Conservation (phyloP, 2,888 invertebrate genomes). For the Dasysyrphus tricinctus region DNA sequence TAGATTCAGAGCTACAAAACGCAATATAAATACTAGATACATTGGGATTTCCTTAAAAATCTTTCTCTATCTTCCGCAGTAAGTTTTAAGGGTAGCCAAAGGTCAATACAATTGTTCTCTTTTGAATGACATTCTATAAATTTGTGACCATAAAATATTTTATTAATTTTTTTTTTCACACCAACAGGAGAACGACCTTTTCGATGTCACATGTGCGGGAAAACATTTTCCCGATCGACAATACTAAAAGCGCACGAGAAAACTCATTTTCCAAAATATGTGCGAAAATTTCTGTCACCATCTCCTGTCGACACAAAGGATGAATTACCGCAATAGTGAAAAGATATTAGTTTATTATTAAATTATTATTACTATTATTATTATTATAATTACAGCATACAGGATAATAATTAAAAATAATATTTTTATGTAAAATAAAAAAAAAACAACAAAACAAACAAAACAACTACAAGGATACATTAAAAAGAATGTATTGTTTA, state of each 20-base stretch:
- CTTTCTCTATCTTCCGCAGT: too few species aligned
- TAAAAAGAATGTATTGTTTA: slow-evolving; percentile 66
- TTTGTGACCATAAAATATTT: not conserved
- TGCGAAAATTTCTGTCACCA: slow-evolving; percentile 94
- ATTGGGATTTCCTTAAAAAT: too few species aligned
- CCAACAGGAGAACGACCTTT: slow-evolving; percentile 92
- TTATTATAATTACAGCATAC: slow-evolving; percentile 81
- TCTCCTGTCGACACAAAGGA: slow-evolving; percentile 93
- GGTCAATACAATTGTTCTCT: slow-evolving; percentile 16
- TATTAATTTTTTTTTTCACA: not conserved
- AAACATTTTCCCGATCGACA: slow-evolving; percentile 95
- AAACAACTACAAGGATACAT: slow-evolving; percentile 76
- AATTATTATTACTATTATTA: slow-evolving; percentile 83
- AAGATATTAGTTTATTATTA: slow-evolving; percentile 83
- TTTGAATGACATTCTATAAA: not conserved
- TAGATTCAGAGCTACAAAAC: too few species aligned
- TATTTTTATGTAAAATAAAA: slow-evolving; percentile 76
- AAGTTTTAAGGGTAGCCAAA: too few species aligned
- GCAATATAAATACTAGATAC: too few species aligned
- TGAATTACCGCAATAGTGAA: slow-evolving; percentile 90
- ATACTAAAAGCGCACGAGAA: slow-evolving; percentile 96
- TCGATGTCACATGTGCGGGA: slow-evolving; percentile 94
- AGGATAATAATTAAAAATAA: slow-evolving; percentile 78
- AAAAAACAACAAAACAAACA: slow-evolving; percentile 61
- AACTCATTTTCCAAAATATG: slow-evolving; percentile 96